Conservation (phyloP, 1,140 invertebrate species). For the Dryas iulia region DNA sequence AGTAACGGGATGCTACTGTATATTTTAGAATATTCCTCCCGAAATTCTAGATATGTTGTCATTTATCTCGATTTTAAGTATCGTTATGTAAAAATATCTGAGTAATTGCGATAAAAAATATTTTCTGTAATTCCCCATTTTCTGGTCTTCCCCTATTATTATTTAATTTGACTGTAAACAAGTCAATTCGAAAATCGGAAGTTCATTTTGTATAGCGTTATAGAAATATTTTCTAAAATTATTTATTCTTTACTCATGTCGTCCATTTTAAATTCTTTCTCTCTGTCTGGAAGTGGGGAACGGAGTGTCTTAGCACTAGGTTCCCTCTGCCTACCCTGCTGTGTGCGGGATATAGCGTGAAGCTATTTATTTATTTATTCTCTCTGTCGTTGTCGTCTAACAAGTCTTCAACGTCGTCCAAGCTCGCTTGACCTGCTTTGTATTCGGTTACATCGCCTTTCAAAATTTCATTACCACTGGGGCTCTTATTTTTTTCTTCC, state of each 20-base stretch:
- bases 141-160: background rate
- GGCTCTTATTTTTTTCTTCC: conserved; percentile 54
- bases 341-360: too few relatives aligned
- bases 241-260: background rate
- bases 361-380: too few relatives aligned
- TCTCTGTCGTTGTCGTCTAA: conserved; percentile 55
- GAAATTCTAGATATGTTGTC: background rate
- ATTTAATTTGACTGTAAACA: background rate
- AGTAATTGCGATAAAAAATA: background rate
- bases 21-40: background rate
- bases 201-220: background rate
- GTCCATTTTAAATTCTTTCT: background rate
- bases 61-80: background rate
- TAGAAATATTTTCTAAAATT: background rate
- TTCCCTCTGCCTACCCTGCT: too few relatives aligned
- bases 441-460: conserved; percentile 35
- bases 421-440: conserved; percentile 59
- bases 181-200: background rate
- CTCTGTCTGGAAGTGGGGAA: too few relatives aligned
- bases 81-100: background rate
- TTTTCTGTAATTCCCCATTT: background rate
- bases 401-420: conserved; percentile 72
- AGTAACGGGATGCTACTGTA: background rate
- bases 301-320: too few relatives aligned
- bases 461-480: conserved; percentile 34